Conservation (phyloP, 2,797 vertebrate genomes). For the Helostoma temminkii region DNA sequence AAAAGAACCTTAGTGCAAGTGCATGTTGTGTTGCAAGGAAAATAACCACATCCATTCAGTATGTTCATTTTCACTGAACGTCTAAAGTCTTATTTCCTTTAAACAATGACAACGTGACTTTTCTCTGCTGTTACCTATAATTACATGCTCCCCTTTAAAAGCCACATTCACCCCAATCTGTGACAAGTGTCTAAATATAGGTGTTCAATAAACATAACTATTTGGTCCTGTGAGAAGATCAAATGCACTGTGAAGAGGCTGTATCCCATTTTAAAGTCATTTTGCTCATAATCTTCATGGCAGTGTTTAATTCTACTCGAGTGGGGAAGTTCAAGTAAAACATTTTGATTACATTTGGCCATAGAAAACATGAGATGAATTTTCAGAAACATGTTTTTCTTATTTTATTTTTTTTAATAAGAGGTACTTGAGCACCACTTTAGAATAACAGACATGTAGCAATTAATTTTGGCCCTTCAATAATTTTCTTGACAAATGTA, state of each 20-base stretch:
- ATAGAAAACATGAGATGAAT: conserved; percentile 13
- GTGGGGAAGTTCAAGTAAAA: conserved; percentile 29
- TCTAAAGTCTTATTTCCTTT: conserved; percentile 70
- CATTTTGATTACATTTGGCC: conserved; percentile 6
- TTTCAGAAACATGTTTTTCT: conserved; percentile 33
- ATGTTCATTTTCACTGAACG: conserved; percentile 74
- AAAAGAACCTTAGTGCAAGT: conserved; percentile 84
- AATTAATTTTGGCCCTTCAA: conserved; percentile 44
- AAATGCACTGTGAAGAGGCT: conserved; percentile 60
- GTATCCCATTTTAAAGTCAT: conserved; percentile 41
- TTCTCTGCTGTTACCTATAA: conserved; percentile 33
- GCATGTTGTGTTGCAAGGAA: conserved; percentile 91
- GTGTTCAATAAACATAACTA: conserved; percentile 61
- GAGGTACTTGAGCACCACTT: conserved; percentile 35
- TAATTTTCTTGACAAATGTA: conserved; percentile 36
- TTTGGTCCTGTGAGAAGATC: conserved; percentile 56
- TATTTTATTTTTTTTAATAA: neutral
- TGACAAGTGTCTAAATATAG: conserved; percentile 66
- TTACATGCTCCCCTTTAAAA: conserved; percentile 59
- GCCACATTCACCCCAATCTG: conserved; percentile 50
- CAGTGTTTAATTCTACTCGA: conserved; percentile 37
- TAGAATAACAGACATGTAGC: conserved; percentile 34
- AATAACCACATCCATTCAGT: conserved; percentile 86
- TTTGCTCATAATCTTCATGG: conserved; percentile 15
- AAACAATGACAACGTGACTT: conserved; percentile 70